Conservation (phyloP, 2,888 invertebrate genomes). For the Aporophyla lueneburgensis region DNA sequence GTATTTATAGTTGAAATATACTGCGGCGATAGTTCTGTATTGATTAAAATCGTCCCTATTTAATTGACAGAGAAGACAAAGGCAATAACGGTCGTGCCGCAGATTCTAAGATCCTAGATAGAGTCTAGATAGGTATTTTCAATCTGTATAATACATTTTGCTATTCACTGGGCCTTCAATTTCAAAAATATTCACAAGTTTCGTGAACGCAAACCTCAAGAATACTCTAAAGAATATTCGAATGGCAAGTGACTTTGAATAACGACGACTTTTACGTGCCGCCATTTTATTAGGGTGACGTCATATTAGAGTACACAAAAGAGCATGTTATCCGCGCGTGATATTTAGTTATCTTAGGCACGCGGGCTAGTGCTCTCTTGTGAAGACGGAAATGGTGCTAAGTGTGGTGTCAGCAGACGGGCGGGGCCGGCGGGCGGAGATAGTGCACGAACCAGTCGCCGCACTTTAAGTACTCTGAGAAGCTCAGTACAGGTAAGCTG, state of each 20-base stretch:
- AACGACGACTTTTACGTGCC: conserved; percentile 22
- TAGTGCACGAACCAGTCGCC: conserved; percentile 77
- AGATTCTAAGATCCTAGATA: conserved; percentile 7
- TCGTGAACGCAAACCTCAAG: conserved; percentile 17
- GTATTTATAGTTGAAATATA: background rate
- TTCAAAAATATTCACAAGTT: conserved; percentile 21
- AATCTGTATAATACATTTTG: conserved; percentile 8
- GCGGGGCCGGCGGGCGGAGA: conserved; percentile 66
- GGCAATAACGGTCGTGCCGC: background rate
- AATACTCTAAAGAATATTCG: conserved; percentile 47
- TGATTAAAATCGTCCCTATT: conserved; percentile 29
- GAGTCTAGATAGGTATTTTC: conserved; percentile 18
- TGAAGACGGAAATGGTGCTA: conserved; percentile 78
- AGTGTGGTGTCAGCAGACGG: conserved; percentile 79
- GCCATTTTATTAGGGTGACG: conserved; percentile 38
- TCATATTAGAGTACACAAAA: conserved; percentile 46
- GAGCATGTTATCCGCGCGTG: conserved; percentile 51
- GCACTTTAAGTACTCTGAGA: conserved; percentile 49
- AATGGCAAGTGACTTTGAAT: conserved; percentile 43
- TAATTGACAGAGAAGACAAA: conserved; percentile 32
- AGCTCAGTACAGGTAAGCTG: conserved; percentile 42
- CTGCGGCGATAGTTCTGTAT: background rate
- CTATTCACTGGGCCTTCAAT: background rate
- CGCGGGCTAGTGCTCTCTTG: conserved; percentile 68
- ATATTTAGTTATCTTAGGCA: conserved; percentile 57